Evolutionary conservation across 2,888 invertebrate species (phyloP), one percentile per base, ranked within the genome.

Genomic region (Lypha dubia): DNA sequence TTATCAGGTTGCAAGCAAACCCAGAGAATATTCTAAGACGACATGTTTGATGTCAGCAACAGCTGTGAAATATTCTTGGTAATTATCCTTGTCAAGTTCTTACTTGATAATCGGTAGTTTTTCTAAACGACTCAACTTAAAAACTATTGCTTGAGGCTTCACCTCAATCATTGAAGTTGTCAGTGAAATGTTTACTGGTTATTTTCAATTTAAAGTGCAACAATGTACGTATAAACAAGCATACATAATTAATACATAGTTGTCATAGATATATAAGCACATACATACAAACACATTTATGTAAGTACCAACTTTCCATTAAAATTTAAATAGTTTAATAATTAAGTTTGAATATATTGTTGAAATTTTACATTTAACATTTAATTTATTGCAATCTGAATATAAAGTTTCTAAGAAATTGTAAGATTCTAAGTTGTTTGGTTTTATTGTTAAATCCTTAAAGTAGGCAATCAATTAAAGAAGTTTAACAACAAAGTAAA

Each of bases 381-480:
- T 60, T 32, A 60, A 71, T 71, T 71, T 35, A 58, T 46, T 60
- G n/a, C 6, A 20, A 32, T 46, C 20, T 22, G 28, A 46, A 46
- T 60, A 46, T 28, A 35, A 28, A 32, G 28, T 32, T n/a, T 9
- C 32, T 13, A 22, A 32, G 9, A 32, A 7, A 51, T 22, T 11
- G 13, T 20, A 51, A 22, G 20, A 22, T 1, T 51, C 11, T 38
- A 38, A 24, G 28, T 1, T 28, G 24, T 53, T n/a, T 32, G n/a
- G 28, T 56, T 32, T 15, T 28, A 28, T 56, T 56, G 7, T 1
- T n/a, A 56, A 56, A 56, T 8, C 44, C 46, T 46, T 22, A 71
- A 71, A 71, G 46, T 58, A 46, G 17, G 22, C 58, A 46, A 60
- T 71, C 7, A n/a, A 56, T 56, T n/a, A n/a, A 32, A 32, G 1